phyloP scores from a whole-genome alignment of 2,888 invertebrate genomes.

The Xiphydria camelus region DNA sequence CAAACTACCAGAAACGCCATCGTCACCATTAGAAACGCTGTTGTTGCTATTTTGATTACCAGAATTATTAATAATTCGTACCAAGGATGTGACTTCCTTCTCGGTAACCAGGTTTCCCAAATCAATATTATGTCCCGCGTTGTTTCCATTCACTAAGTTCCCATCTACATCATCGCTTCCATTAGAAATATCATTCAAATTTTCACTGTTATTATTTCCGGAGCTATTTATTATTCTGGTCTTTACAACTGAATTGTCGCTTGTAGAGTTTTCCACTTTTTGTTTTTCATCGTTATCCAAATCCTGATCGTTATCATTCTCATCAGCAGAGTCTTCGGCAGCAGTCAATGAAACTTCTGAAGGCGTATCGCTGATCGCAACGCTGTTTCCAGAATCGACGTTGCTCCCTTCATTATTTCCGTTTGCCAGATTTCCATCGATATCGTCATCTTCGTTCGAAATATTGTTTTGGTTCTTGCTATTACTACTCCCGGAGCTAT shows the following conservation, averaged over 20 bases:
- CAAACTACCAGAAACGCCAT: slow-evolving; percentile 16
- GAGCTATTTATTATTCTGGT: slow-evolving; percentile 14
- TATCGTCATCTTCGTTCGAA: slow-evolving; percentile 7
- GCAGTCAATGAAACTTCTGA: too few relatives aligned
- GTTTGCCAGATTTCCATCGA: slow-evolving; percentile 9
- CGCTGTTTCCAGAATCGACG: slow-evolving; percentile 1
- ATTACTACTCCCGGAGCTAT: slow-evolving; percentile 11
- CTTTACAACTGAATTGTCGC: too few relatives aligned
- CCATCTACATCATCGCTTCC: slow-evolving; percentile 11
- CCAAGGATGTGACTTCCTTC: not conserved
- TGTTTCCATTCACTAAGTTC: slow-evolving; percentile 11
- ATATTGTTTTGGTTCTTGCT: slow-evolving; percentile 11
- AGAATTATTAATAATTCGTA: slow-evolving; percentile 14
- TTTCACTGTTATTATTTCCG: slow-evolving; percentile 11
- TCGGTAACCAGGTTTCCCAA: slow-evolving; percentile 3
- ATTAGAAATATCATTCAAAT: slow-evolving; percentile 14
- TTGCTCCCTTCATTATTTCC: slow-evolving; percentile 11
- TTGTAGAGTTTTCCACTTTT: too few relatives aligned
- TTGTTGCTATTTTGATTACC: slow-evolving; percentile 14
- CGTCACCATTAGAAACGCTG: slow-evolving; percentile 13
- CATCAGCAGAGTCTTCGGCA: not conserved
- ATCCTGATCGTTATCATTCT: too few relatives aligned
- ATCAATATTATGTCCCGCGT: slow-evolving; percentile 1
- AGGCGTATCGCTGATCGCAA: too few relatives aligned
- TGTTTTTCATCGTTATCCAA: too few relatives aligned